Base-by-base conservation (phyloP, 2,888 invertebrate species). In the Pyrrhia umbra region DNA sequence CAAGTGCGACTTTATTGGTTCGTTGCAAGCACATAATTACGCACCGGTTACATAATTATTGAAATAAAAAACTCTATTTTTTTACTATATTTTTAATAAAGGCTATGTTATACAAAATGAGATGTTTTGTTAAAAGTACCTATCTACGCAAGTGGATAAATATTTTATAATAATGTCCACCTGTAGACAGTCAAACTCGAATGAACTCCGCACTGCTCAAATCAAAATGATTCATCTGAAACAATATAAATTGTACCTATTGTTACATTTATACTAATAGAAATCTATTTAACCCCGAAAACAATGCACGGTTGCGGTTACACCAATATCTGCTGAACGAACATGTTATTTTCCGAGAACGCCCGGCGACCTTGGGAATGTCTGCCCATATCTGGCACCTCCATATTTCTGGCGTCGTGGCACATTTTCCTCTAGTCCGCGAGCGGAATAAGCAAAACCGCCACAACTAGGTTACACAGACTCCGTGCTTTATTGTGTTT, bases 401-500 rank as follows among this genome's bases (percentile, higher is more conserved):
- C 66, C 70, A 79, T 83, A 83, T 82, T 85, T 85, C 82, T 82
- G 82, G 76, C 80, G 73, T 74, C 75, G 76, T 62, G 80, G 76
- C 80, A 76, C 72, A 83, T 88, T 89, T 88, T 88, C 85, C 81
- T 87, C 84, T 73, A 70, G 66, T 77, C 65, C 84, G 88, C 89
- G 88, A 86, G 81, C 82, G 80, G 92, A 92, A 93, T 92, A 86
- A 89, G 88, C 87, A 92, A 92, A 90, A 85, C 81, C 77, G 68
- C 80, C 84, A 84, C 88, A 93, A 88, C 89, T 94, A 92, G 93
- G 94, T 93, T 94, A 93, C 86, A 85, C 85, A 80, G 91, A 82
- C 87, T 89, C 86, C 81, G 88, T 91, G 90, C 88, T 94, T 94
- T 93, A 94, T 95, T 94, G 91, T 93, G 84, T 92, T 91, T 93